Evolutionary conservation across 2,113 vertebrate species (phyloP).

Genomic region (Motacilla alba): DNA sequence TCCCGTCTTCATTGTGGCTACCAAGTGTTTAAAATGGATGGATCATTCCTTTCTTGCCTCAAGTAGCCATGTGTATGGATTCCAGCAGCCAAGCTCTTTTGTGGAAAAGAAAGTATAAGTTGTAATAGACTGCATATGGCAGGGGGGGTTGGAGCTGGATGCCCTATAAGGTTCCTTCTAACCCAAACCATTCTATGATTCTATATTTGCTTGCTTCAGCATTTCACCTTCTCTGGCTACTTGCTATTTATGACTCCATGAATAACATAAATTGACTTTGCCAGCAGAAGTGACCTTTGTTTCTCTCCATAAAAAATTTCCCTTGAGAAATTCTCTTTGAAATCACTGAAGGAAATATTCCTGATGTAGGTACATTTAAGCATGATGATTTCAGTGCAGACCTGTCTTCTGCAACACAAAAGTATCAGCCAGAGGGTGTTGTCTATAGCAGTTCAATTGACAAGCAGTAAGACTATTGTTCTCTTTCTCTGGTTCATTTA

Average conservation of each 20-base stretch:
- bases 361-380: not conserved
- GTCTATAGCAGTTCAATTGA: not conserved
- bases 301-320: not conserved
- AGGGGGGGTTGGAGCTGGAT: not conserved
- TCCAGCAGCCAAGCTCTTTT: not conserved
- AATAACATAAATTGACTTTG: not conserved
- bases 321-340: not conserved
- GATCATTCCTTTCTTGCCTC: not conserved
- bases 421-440: not conserved
- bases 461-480: constrained; percentile 3
- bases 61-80: not conserved
- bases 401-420: not conserved
- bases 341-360: not conserved
- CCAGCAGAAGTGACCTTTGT: not conserved
- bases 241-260: not conserved
- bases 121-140: not conserved
- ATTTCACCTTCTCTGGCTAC: not conserved
- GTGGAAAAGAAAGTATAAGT: not conserved
- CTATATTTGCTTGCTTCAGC: not conserved
- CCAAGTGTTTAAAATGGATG: not conserved
- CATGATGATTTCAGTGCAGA: not conserved
- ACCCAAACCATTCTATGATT: not conserved
- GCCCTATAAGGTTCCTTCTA: not conserved
- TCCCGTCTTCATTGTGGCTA: not conserved
- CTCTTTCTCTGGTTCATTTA: not conserved